Conservation (phyloP, 2,888 invertebrate genomes). For the Habrosyne pyritoides region DNA sequence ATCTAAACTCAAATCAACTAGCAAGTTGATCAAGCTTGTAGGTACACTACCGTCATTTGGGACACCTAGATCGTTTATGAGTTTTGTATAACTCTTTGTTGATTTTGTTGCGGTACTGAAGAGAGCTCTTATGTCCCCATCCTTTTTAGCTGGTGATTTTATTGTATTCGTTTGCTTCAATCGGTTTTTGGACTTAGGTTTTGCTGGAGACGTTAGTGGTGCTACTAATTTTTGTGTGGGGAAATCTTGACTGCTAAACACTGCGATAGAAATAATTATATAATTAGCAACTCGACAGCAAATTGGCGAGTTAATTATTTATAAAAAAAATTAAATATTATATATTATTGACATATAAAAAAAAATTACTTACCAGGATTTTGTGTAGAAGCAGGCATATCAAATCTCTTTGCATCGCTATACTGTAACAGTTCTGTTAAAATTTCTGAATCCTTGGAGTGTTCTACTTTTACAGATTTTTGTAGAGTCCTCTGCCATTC, state of each 20-base stretch:
- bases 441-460: conserved; percentile 73
- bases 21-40: conserved; percentile 61
- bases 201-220: conserved; percentile 32
- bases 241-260: conserved; percentile 48
- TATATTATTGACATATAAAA: conserved; percentile 2
- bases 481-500: conserved; percentile 78
- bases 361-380: conserved; percentile 56
- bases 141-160: conserved; percentile 65
- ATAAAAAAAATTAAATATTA: conserved; percentile 7
- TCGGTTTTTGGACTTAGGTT: conserved; percentile 38
- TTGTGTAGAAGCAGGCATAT: conserved; percentile 67
- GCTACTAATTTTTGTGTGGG: conserved; percentile 32
- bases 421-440: conserved; percentile 73
- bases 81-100: conserved; percentile 74
- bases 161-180: conserved; percentile 47
- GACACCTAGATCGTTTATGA: conserved; percentile 66
- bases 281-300: too few species aligned
- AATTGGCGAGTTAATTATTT: too few species aligned
- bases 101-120: conserved; percentile 76
- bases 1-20: conserved; percentile 75
- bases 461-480: conserved; percentile 65
- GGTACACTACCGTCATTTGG: conserved; percentile 63
- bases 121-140: conserved; percentile 83
- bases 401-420: conserved; percentile 76
- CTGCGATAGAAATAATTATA: conserved; percentile 36